Evolutionary conservation across 2,113 vertebrate genomes (phyloP), one percentile per base, ranked within the genome.

Genomic region (Charadrius vociferus): DNA sequence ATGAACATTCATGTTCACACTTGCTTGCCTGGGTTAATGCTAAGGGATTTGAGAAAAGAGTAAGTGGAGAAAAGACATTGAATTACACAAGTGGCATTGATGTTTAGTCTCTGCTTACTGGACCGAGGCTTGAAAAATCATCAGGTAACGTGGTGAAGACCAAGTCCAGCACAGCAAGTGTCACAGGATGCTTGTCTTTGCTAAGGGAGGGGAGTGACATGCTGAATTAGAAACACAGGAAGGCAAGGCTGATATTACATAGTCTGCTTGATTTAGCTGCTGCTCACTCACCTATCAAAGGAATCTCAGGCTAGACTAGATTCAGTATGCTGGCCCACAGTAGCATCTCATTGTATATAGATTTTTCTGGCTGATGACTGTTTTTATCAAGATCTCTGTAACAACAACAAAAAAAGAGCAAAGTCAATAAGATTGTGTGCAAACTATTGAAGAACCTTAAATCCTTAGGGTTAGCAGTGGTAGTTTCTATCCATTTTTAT

Each of bases 301-400:
- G 22, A 29, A 7, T 90, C 53, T 82, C 36, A 53, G 88, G 19
- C 39, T 50, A 87, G 62, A 61, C 16, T n/a, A 49, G n/a, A 71
- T 71, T 84, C 63, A 71, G 63, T 63, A 37, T 84, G 68, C 80
- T 89, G 84, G 56, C 68, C 77, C 84, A 79, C n/a, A 79, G 74
- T 27, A 90, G 13, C 68, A 72, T 81, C 73, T 94, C 77, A 62
- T 66, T 71, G n/a, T 34, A 50, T 81, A 93, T 70, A 94, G 83
- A 91, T 95, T 96, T 96, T 93, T 93, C 73, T 93, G 52, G n/a
- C 61, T 59, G 70, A 77, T 95, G 88, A 39, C 71, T 90, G 34
- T 56, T 95, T 96, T 78, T 68, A 86, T 79, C 93, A 87, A 79
- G 47, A 85, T 63, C 65, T 85, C 43, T 56, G 81, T 61, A 79